Evolutionary conservation across 2,888 invertebrate species (phyloP), one percentile per base, ranked within the genome.

Genomic region (Cataglyphis albicans): DNA sequence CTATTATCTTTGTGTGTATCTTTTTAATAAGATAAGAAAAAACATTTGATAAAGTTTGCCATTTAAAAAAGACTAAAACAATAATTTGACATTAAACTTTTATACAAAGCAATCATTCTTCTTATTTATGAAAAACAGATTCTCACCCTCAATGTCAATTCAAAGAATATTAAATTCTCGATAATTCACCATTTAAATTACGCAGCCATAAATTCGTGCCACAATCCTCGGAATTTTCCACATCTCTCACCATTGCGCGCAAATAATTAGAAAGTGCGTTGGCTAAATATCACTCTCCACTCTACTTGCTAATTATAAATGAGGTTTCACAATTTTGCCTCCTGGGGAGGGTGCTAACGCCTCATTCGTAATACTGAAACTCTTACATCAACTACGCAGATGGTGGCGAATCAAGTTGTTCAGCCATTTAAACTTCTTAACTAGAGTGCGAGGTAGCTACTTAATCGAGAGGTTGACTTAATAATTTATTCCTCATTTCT

Each of bases 401-500:
- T 80, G 70, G 41, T 83, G 81, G 68, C 72, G 63, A 83, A 87
- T 88, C 82, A 81, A 87, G 82, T 86, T 85, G 18, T 52, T 44
- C 84, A 88, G 85, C 84, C 82, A 85, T 86, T 85, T 88, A 86
- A 89, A 89, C 81, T 88, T 89, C 86, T 89, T 85, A 87, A 87
- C 84, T 88, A 86, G 83, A 81, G 75, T 82, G 61, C 80, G 75
- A 85, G 52, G 32, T 68, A 55, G 38, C 73, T 52, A 64, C 21
- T 73, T 64, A 67, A 73, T 75, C 35, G 32, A 64, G n/a, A 55
- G 12, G 0, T 81, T 63, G 81, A 81, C 82, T 86, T 86, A 86
- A 87, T 86, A 84, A 86, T 88, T 78, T 70, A 63, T 61, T 63
- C 4, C 15, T 57, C 57, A 78, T 78, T 57, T 32, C 7, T 52